These are phyloP conservation scores for Nomada flava DNA, from an alignment of 2,888 invertebrate genomes.

Conservation along the genomic window DNA sequence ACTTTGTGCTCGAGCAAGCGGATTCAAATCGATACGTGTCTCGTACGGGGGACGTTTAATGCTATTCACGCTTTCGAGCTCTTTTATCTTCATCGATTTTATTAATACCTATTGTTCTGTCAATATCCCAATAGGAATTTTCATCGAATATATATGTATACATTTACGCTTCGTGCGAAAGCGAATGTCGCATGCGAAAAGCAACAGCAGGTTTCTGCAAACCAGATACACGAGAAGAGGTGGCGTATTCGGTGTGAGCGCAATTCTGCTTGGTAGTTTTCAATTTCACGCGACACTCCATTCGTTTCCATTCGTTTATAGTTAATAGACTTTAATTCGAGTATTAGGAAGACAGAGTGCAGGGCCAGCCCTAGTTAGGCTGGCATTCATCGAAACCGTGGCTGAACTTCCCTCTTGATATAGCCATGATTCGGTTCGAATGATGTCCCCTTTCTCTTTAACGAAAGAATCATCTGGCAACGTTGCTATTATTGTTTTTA, in stretches of 20 bases:
- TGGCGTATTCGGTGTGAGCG: neutral
- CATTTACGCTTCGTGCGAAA: too few species aligned
- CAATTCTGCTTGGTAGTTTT: slow-evolving; percentile 59
- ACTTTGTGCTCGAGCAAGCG: slow-evolving; percentile 45
- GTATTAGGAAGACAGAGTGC: slow-evolving; percentile 32
- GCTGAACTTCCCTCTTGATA: slow-evolving; percentile 45
- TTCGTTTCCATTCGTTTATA: slow-evolving; percentile 39
- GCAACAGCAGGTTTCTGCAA: too few species aligned
- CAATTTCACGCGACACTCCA: slow-evolving; percentile 47
- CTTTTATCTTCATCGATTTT: slow-evolving; percentile 1
- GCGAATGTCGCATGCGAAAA: too few species aligned
- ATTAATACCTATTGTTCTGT: neutral
- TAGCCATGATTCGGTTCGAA: neutral
- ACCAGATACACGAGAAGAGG: neutral
- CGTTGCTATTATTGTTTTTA: neutral
- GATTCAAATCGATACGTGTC: slow-evolving; percentile 60
- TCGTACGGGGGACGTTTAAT: slow-evolving; percentile 45
- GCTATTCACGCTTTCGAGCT: slow-evolving; percentile 16
- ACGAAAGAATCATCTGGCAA: neutral
- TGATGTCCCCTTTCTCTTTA: slow-evolving; percentile 8
- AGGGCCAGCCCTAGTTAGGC: slow-evolving; percentile 58
- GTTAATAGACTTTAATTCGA: slow-evolving; percentile 68
- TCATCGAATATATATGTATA: too few species aligned
- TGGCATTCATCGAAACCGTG: slow-evolving; percentile 58
- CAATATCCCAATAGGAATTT: too few species aligned